These are phyloP conservation scores for Athripsodes cinereus DNA, from an alignment of 2,888 invertebrate species.

Conservation along the genomic window DNA sequence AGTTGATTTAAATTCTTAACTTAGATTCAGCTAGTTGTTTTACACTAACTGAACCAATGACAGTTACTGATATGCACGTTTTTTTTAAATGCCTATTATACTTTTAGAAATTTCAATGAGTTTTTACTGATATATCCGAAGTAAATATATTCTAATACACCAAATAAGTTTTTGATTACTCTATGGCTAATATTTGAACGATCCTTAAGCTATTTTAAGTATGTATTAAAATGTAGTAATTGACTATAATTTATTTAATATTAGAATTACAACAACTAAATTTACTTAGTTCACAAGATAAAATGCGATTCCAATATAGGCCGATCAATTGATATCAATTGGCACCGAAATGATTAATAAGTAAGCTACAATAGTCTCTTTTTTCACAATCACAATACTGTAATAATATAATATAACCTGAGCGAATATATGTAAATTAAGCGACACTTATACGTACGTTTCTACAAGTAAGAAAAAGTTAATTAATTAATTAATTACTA, in stretches of 20 bases:
- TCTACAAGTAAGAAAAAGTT: not conserved
- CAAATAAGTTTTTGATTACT: too few species aligned
- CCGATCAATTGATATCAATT: slow-evolving; percentile 20
- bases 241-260: slow-evolving; percentile 23
- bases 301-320: slow-evolving; percentile 19
- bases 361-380: too few species aligned
- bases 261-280: not conserved
- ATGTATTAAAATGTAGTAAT: slow-evolving; percentile 11
- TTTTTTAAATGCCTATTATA: too few species aligned
- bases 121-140: too few species aligned
- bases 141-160: not conserved
- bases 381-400: not conserved
- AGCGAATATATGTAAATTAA: not conserved
- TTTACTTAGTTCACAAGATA: slow-evolving; percentile 5
- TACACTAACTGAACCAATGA: not conserved
- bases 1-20: not conserved
- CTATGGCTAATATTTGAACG: not conserved
- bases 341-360: slow-evolving; percentile 1
- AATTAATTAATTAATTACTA: not conserved
- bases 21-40: not conserved
- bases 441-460: not conserved
- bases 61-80: too few species aligned
- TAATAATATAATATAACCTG: not conserved
- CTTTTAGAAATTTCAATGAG: too few species aligned
- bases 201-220: not conserved